Conservation (phyloP, 2,113 vertebrate species). For the Ctenodactylus gundi region DNA sequence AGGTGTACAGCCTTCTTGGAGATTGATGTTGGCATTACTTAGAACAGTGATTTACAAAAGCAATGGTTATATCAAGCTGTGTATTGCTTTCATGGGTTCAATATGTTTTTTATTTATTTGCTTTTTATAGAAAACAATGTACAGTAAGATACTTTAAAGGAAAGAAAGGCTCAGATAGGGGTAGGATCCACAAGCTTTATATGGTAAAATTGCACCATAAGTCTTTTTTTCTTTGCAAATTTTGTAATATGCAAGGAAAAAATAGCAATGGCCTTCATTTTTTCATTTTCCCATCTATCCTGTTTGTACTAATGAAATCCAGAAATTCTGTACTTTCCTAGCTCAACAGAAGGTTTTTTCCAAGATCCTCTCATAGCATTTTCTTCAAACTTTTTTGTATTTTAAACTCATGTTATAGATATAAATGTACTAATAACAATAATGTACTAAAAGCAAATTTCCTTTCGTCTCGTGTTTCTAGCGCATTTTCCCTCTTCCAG, state of each 20-base stretch:
- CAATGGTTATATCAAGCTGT: background rate
- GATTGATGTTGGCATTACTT: conserved; percentile 26
- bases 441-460: background rate
- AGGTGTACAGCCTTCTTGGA: background rate
- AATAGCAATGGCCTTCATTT: background rate
- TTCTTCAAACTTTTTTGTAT: conserved; percentile 5
- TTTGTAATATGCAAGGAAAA: background rate
- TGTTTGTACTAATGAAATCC: background rate
- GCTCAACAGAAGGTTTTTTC: background rate
- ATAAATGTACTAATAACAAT: background rate
- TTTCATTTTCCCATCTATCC: background rate
- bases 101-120: background rate
- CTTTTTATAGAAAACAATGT: background rate
- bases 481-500: background rate
- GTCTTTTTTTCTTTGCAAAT: background rate
- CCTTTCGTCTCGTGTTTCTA: background rate
- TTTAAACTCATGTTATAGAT: background rate
- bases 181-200: background rate
- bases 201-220: background rate
- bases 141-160: background rate
- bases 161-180: background rate
- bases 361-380: background rate
- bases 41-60: background rate
- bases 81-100: background rate
- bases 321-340: background rate